Conservation (phyloP, 2,888 invertebrate species). For the Nomada flava region DNA sequence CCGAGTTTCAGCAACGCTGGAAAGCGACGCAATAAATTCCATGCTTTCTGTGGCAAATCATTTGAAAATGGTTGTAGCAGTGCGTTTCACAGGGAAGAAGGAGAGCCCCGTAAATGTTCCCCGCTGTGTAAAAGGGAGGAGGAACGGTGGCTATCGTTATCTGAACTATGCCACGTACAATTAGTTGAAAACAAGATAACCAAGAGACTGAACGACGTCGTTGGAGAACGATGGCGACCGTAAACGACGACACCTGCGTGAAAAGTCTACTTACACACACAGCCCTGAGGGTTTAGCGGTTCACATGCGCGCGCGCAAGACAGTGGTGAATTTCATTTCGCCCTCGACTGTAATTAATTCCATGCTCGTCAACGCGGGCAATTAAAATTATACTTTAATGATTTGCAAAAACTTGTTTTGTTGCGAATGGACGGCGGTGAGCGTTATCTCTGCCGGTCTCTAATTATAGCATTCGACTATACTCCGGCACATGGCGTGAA, state of each 20-base stretch:
- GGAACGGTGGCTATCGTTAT: conserved; percentile 59
- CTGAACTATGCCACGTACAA: conserved; percentile 80
- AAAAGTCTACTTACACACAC: background rate
- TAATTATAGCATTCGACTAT: conserved; percentile 76
- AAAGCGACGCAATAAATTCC: background rate
- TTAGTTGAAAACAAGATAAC: conserved; percentile 82
- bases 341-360: conserved; percentile 80
- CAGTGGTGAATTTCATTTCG: conserved; percentile 29
- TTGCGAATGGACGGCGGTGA: conserved; percentile 67
- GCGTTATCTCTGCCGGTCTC: conserved; percentile 74
- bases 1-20: too few species aligned
- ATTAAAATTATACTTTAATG: conserved; percentile 81
- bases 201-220: conserved; percentile 52
- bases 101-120: conserved; percentile 28
- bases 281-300: background rate
- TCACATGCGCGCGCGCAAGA: background rate
- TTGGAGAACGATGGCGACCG: conserved; percentile 16
- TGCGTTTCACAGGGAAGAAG: background rate
- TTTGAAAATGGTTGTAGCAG: too few species aligned
- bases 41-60: background rate
- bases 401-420: conserved; percentile 81
- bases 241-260: conserved; percentile 1
- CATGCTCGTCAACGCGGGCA: conserved; percentile 74
- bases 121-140: conserved; percentile 15
- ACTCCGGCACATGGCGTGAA: conserved; percentile 58